Evolutionary conservation across 2,113 vertebrate species (phyloP).

Genomic region (Trichomycterus rosablanca): DNA sequence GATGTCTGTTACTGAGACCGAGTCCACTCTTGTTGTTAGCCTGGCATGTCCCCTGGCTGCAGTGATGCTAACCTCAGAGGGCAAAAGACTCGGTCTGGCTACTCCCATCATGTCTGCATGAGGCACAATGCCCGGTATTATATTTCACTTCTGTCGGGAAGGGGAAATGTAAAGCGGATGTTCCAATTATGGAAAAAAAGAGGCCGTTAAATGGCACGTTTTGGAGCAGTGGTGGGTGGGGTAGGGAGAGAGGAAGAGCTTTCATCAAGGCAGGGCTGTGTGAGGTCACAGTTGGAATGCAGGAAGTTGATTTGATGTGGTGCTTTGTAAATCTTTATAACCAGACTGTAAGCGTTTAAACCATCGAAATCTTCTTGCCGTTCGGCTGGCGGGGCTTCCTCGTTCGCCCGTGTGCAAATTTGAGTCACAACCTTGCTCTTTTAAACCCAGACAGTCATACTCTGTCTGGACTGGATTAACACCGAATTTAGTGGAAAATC

Average conservation of each 20-base stretch:
- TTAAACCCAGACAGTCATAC: slow-evolving; percentile 4
- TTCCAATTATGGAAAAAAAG: slow-evolving; percentile 35
- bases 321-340: slow-evolving; percentile 43
- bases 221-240: not conserved
- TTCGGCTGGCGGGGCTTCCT: not conserved
- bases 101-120: slow-evolving; percentile 11
- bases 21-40: not conserved
- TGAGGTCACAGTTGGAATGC: slow-evolving; percentile 44
- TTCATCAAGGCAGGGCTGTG: slow-evolving; percentile 40
- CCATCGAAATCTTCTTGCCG: not conserved
- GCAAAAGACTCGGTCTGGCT: not conserved
- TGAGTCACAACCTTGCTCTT: not conserved
- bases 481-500: too few species aligned
- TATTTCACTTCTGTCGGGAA: slow-evolving; percentile 45
- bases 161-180: slow-evolving; percentile 45
- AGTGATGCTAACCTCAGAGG: slow-evolving; percentile 15
- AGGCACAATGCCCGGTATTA: slow-evolving; percentile 41
- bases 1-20: too few species aligned
- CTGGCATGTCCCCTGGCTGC: slow-evolving; percentile 5
- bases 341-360: slow-evolving; percentile 27
- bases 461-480: slow-evolving; percentile 16
- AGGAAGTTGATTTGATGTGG: slow-evolving; percentile 47
- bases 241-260: slow-evolving; percentile 19
- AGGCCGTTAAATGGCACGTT: slow-evolving; percentile 22
- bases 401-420: slow-evolving; percentile 13